These are phyloP conservation scores for Morpho helenor DNA, from an alignment of 2,888 invertebrate species.

Conservation along the genomic window DNA sequence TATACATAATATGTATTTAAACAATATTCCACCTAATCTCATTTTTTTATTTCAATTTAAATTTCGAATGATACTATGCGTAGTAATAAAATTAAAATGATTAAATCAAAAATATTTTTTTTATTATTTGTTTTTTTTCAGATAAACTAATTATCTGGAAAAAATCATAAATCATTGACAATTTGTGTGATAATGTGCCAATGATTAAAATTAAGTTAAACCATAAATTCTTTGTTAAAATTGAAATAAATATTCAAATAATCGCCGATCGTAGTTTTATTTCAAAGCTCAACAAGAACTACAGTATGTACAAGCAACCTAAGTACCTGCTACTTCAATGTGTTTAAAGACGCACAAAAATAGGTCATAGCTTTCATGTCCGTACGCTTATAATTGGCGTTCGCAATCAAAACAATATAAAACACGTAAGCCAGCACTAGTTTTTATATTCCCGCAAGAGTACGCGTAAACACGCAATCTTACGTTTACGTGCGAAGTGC, in stretches of 20 bases:
- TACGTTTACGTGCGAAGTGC: slow-evolving; percentile 29
- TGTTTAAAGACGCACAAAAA: not conserved
- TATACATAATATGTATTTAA: no score
- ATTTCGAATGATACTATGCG: no score
- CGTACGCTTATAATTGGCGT: slow-evolving; percentile 41
- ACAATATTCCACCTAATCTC: no score
- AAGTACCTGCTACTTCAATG: not conserved
- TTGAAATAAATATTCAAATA: slow-evolving; percentile 8
- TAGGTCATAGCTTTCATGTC: slow-evolving; percentile 3
- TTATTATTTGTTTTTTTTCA: not conserved
- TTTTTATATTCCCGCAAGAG: slow-evolving; percentile 55
- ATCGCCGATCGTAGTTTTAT: slow-evolving; percentile 7
- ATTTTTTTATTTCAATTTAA: no score
- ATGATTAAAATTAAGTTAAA: slow-evolving; percentile 67
- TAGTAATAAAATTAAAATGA: no score
- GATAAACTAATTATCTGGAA: no score
- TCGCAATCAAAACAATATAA: slow-evolving; percentile 58
- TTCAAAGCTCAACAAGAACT: not conserved
- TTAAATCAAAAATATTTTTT: no score
- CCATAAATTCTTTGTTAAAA: slow-evolving; percentile 15
- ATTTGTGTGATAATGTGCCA: slow-evolving; percentile 79
- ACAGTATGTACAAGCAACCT: no score
- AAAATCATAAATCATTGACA: slow-evolving; percentile 59
- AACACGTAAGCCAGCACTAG: slow-evolving; percentile 50
- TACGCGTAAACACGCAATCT: slow-evolving; percentile 51